These are phyloP conservation scores for Stenolophus ochropezus DNA, from an alignment of 2,888 invertebrate species.

Conservation along the genomic window DNA sequence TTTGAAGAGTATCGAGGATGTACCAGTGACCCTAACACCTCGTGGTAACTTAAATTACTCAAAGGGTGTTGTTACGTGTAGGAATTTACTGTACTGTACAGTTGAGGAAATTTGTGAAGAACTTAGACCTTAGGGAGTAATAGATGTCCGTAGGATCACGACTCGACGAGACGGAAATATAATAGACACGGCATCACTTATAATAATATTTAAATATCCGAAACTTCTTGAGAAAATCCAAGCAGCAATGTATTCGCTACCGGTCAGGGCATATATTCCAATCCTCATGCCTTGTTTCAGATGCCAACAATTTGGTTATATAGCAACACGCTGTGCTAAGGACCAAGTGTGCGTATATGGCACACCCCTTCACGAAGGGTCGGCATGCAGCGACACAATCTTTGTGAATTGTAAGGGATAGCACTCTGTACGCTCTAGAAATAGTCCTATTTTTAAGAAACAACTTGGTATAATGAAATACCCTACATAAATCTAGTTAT, in stretches of 20 bases:
- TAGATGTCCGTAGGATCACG: neutral
- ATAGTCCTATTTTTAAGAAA: too few species aligned
- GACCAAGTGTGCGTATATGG: too few species aligned
- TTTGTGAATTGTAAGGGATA: too few species aligned
- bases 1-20: too few species aligned
- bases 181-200: neutral
- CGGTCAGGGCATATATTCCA: conserved; percentile 16
- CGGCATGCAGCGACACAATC: too few species aligned
- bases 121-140: neutral
- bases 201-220: neutral
- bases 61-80: neutral
- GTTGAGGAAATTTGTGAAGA: too few species aligned
- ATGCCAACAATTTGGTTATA: conserved; percentile 20
- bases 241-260: conserved; percentile 18
- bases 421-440: too few species aligned
- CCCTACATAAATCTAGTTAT: too few species aligned
- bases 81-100: neutral
- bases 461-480: too few species aligned
- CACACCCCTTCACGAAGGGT: too few species aligned
- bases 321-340: too few species aligned
- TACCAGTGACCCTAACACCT: too few species aligned
- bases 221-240: neutral
- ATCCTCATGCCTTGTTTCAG: neutral
- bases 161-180: neutral
- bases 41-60: neutral